Conservation (phyloP, 2,113 vertebrate species). For the Hemibagrus wyckioides region DNA sequence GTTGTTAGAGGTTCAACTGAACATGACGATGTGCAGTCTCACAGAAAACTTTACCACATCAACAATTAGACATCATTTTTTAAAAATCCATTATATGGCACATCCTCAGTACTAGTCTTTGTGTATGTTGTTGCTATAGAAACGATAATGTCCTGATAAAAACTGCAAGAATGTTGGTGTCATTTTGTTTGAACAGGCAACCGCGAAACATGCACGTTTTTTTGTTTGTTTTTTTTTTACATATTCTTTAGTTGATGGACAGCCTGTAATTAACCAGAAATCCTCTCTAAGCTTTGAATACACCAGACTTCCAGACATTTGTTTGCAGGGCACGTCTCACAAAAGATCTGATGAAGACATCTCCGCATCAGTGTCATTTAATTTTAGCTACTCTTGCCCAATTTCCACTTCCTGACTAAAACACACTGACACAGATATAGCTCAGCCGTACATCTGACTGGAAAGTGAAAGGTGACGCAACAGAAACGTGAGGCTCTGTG, state of each 20-base stretch:
- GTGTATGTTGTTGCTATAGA: too few relatives aligned
- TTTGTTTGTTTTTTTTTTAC: too few relatives aligned
- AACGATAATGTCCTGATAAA: not conserved
- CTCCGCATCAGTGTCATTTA: not conserved
- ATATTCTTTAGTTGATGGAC: not conserved
- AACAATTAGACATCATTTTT: too few relatives aligned
- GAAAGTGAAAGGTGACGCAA: conserved; percentile 6
- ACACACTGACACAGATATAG: not conserved
- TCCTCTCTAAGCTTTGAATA: not conserved
- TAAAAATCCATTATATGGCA: too few relatives aligned
- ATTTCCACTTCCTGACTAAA: not conserved
- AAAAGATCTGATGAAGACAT: not conserved
- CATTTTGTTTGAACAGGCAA: not conserved
- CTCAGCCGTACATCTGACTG: not conserved
- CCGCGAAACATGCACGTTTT: not conserved
- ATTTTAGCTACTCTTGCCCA: not conserved
- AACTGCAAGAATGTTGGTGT: not conserved
- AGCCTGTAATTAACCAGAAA: not conserved
- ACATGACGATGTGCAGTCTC: not conserved
- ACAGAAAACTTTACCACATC: too few relatives aligned
- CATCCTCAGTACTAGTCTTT: too few relatives aligned
- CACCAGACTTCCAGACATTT: not conserved
- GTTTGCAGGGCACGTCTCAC: not conserved
- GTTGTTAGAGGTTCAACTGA: not conserved
- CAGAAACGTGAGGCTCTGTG: not conserved